Evolutionary conservation across 2,113 vertebrate genomes (phyloP).

Genomic region (Silurus asotus): DNA sequence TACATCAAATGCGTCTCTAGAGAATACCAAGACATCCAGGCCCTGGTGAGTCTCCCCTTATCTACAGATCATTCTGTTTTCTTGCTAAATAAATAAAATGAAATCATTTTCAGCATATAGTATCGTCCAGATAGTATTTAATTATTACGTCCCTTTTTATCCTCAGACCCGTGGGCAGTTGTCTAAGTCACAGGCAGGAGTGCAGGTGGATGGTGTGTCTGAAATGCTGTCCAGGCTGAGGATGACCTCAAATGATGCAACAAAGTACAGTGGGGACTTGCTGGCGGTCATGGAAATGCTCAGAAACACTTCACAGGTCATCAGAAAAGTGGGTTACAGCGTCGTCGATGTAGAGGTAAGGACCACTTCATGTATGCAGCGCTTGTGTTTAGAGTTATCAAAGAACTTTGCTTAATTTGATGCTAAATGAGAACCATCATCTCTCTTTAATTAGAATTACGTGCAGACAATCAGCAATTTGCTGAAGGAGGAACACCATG

Average conservation of each 20-base stretch:
- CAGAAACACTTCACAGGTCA: constrained; percentile 89
- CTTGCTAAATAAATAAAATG: neutral
- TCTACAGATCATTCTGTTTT: neutral
- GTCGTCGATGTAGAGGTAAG: constrained; percentile 88
- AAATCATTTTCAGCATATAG: neutral
- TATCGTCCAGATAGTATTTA: neutral
- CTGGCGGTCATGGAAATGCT: constrained; percentile 87
- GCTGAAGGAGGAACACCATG: constrained; percentile 88
- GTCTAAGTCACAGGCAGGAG: constrained; percentile 82
- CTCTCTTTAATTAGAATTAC: constrained; percentile 80
- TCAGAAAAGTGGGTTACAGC: constrained; percentile 82
- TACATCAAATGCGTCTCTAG: constrained; percentile 93
- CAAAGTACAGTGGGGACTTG: constrained; percentile 94
- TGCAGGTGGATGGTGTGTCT: constrained; percentile 82
- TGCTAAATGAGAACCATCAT: neutral
- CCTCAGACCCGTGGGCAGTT: constrained; percentile 85
- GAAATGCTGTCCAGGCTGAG: constrained; percentile 89
- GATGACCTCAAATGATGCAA: constrained; percentile 86
- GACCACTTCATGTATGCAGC: neutral
- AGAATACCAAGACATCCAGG: constrained; percentile 91
- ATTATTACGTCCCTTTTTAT: neutral
- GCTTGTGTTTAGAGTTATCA: neutral
- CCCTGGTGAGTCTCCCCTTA: constrained; percentile 77
- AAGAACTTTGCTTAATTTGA: constrained; percentile 12
- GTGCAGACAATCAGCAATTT: constrained; percentile 96